A percentile compares a stretch with the other conserved stretches of the same genome.
phyloP scores from a whole-genome alignment of 2,888 invertebrate species.

The Oscheius sp. region DNA sequence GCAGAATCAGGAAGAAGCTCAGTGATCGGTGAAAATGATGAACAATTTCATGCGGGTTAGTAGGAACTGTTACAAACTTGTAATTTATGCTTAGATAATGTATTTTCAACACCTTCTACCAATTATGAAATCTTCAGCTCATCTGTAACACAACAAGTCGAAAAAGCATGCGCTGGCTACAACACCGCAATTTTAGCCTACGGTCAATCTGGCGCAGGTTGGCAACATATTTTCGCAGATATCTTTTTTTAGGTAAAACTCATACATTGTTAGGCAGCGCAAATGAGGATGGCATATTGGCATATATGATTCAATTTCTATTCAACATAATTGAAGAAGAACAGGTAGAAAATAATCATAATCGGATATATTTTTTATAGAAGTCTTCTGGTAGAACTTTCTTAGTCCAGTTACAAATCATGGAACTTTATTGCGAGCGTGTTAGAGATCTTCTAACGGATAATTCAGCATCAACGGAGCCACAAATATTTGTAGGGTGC shows the following conservation, averaged over 20 bases:
- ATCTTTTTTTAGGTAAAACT: constrained; percentile 36
- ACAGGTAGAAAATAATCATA: not conserved
- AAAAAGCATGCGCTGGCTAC: constrained; percentile 25
- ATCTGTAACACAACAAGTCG: not conserved
- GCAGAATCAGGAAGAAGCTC: not conserved
- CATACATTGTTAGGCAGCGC: constrained; percentile 28
- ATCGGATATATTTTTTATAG: not conserved
- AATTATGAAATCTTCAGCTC: constrained; percentile 21
- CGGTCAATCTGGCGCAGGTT: constrained; percentile 34
- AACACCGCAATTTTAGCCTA: constrained; percentile 32
- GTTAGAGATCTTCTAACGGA: constrained; percentile 27
- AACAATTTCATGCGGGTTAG: too few relatives aligned
- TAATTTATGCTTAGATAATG: constrained; percentile 7
- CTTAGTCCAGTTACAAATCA: constrained; percentile 20
- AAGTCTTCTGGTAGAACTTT: constrained; percentile 9
- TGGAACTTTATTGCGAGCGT: constrained; percentile 39
- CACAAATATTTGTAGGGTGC: constrained; percentile 12
- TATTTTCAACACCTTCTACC: not conserved
- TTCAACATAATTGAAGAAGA: constrained; percentile 11
- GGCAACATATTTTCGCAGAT: not conserved
- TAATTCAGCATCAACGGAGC: not conserved
- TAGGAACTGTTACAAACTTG: too few relatives aligned
- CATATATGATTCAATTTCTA: constrained; percentile 5
- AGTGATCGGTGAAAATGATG: too few relatives aligned
- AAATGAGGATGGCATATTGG: constrained; percentile 15